These are phyloP conservation scores for Paracentrotus lividus DNA, from an alignment of 53 echinoderm and acorn worm species.

Conservation along the genomic window DNA sequence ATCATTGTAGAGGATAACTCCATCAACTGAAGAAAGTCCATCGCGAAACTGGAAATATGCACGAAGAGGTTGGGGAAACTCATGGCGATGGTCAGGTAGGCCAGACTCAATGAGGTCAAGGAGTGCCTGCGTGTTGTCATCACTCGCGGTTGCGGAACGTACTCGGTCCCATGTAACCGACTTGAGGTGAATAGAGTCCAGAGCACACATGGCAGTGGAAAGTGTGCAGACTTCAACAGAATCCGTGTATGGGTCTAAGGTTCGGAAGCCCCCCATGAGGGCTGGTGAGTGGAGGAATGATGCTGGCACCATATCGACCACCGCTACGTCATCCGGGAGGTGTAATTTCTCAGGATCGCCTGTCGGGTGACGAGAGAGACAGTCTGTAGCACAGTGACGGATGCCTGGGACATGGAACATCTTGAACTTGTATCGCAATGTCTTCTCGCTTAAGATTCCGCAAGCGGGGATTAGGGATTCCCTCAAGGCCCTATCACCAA, in stretches of 20 bases:
- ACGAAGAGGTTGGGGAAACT: not conserved
- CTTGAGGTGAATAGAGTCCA: too few species aligned
- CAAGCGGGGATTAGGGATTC: not conserved
- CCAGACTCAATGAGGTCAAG: constrained; percentile 26
- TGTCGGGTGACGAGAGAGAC: constrained; percentile 57
- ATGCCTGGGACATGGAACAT: constrained; percentile 37
- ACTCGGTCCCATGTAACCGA: too few species aligned
- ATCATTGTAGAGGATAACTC: constrained; percentile 50
- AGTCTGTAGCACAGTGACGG: constrained; percentile 66
- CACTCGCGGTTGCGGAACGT: not conserved
- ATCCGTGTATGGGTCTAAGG: not conserved
- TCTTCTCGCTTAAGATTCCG: not conserved
- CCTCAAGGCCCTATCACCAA: not conserved
- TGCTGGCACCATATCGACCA: not conserved
- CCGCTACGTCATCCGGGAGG: not conserved
- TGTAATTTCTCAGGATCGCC: not conserved
- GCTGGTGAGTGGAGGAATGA: not conserved
- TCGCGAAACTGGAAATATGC: not conserved
- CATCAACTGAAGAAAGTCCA: constrained; percentile 62
- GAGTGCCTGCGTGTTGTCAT: constrained; percentile 11
- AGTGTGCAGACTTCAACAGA: not conserved
- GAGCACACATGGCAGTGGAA: not conserved
- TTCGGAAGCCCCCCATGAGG: not conserved
- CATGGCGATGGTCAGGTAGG: constrained; percentile 39
- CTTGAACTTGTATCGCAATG: not conserved